Percentiles rank a stretch among this genome's conserved stretches.
phyloP scores from a whole-genome alignment of 1,140 invertebrate species.

The Magallana angulata region DNA sequence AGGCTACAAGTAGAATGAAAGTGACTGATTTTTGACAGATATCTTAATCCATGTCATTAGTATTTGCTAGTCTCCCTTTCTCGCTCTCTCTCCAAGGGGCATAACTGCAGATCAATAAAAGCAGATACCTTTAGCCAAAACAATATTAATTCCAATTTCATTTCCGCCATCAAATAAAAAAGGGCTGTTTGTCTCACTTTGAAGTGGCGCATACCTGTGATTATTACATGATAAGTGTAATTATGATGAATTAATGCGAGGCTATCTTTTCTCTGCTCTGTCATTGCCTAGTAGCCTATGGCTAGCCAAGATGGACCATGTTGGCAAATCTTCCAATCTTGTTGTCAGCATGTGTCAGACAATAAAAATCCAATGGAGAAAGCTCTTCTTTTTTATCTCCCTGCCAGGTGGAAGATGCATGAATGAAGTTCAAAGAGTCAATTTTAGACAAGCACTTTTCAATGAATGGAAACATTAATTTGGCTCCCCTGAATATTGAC shows the following conservation, averaged over 20 bases:
- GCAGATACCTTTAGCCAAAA: background rate
- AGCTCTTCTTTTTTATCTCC: slow-evolving; percentile 31
- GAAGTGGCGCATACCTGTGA: slow-evolving; percentile 28
- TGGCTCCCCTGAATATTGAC: background rate
- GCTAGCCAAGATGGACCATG: slow-evolving; percentile 16
- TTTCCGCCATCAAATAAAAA: slow-evolving; percentile 18
- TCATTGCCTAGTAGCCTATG: slow-evolving; percentile 28
- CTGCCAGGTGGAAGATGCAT: slow-evolving; percentile 27
- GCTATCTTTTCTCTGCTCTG: slow-evolving; percentile 15
- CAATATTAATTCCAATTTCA: background rate
- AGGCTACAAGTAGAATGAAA: too few relatives aligned
- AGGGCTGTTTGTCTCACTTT: slow-evolving; percentile 25
- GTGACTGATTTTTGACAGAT: too few relatives aligned
- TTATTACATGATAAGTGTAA: slow-evolving; percentile 38
- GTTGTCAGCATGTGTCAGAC: slow-evolving; percentile 32
- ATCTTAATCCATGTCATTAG: too few relatives aligned
- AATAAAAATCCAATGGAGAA: slow-evolving; percentile 27
- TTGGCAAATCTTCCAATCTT: slow-evolving; percentile 26
- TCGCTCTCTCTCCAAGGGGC: background rate
- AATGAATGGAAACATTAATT: slow-evolving; percentile 29
- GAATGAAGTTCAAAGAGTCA: slow-evolving; percentile 21
- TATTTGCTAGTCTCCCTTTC: too few relatives aligned
- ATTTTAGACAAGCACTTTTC: slow-evolving; percentile 16
- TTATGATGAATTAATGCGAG: slow-evolving; percentile 34
- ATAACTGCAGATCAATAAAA: slow-evolving; percentile 27